Evolutionary conservation across 2,888 invertebrate genomes (phyloP).

Genomic region (Crepidodera aurea): DNA sequence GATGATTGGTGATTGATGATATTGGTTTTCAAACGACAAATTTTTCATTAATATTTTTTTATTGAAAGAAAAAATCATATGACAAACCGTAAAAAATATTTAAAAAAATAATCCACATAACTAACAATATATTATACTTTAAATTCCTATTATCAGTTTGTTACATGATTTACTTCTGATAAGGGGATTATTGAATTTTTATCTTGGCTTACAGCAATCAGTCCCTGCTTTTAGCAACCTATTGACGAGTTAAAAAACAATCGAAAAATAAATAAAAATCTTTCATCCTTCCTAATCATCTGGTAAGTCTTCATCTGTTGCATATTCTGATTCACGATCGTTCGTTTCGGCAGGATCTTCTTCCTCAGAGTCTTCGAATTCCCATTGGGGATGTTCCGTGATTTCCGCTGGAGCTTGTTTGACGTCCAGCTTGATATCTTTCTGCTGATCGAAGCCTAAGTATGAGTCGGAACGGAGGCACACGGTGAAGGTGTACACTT

Average conservation of each 20-base stretch:
- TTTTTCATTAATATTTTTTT: too few relatives aligned
- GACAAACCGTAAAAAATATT: too few relatives aligned
- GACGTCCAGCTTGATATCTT: constrained; percentile 96
- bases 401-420: constrained; percentile 94
- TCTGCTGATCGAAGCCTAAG: constrained; percentile 93
- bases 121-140: too few relatives aligned
- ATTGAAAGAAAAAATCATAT: too few relatives aligned
- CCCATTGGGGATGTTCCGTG: constrained; percentile 96
- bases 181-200: too few relatives aligned
- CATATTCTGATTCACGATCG: constrained; percentile 72
- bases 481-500: constrained; percentile 91
- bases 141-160: too few relatives aligned
- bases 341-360: constrained; percentile 68
- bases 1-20: too few relatives aligned
- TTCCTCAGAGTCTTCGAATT: constrained; percentile 92
- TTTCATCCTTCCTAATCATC: constrained; percentile 51
- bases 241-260: neutral
- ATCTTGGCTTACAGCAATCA: neutral
- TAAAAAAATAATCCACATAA: too few relatives aligned
- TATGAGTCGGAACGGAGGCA: constrained; percentile 97
- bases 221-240: neutral
- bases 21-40: too few relatives aligned
- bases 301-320: constrained; percentile 73
- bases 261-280: neutral
- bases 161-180: too few relatives aligned